Evolutionary conservation across 2,888 invertebrate species (phyloP), one percentile per base, ranked within the genome.

Genomic region (Spisula subtruncata): DNA sequence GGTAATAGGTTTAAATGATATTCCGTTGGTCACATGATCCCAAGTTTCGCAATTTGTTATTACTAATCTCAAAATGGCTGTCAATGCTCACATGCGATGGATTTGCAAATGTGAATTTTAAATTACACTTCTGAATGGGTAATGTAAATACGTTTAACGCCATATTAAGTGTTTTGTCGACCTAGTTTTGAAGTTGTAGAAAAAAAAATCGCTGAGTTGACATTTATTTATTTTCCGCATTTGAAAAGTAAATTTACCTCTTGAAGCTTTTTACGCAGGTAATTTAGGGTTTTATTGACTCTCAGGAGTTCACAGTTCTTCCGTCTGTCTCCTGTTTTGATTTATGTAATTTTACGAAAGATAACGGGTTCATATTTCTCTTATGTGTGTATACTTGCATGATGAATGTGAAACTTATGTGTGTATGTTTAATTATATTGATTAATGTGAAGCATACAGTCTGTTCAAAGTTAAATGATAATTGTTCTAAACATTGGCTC

Each of bases 31-130:
- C 5, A 10, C 60, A 66, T 66, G 60, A 10, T 10, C n/a, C n/a
- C 5, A 25, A n/a, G 60, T 66, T 66, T 25, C 2, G n/a, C n/a
- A 66, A 25, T 25, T 66, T 66, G 60, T 25, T 66, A 25, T 66
- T 66, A 25, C 60, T 66, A 66, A 66, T 66, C 60, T 25, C 25
- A n/a, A n/a, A 66, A 25, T 66, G 20, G 25, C 10, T 66, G 20
- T 66, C 60, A 66, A 66, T n/a, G 60, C 66, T 66, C 46, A 60
- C 60, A 25, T 83, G 66, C 60, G 66, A 83, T 83, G 41, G 25
- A 83, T 83, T 83, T 66, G n/a, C 14, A 12, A 54, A 83, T 83
- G 41, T 83, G 83, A 83, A 83, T 66, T 83, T 83, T 41, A 83
- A 71, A 83, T 82, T 56, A 16, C 46, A 56, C 25, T 56, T 41